phyloP scores from a whole-genome alignment of 2,113 vertebrate species.

The Amphiprion percula region DNA sequence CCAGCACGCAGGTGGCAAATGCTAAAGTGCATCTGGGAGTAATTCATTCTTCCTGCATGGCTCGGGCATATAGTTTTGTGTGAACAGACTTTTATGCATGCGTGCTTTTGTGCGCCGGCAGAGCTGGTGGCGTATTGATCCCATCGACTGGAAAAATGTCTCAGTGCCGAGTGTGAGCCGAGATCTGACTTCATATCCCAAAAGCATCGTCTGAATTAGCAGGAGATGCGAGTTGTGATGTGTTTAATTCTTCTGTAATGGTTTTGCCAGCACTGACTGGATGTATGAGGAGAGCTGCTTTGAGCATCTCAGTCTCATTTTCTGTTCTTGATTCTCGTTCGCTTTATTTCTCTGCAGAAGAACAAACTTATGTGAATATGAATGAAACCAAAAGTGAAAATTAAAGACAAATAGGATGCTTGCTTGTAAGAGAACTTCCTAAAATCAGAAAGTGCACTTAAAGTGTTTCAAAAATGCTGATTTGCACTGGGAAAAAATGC shows the following conservation, averaged over 20 bases:
- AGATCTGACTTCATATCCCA: slow-evolving; percentile 30
- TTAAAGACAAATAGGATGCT: not conserved
- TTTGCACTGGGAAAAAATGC: too few relatives aligned
- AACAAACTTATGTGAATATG: not conserved
- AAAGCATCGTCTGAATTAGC: slow-evolving; percentile 45
- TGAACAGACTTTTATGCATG: slow-evolving; percentile 12
- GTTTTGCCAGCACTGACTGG: slow-evolving; percentile 12
- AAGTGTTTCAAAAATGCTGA: slow-evolving; percentile 6
- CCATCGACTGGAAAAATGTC: slow-evolving; percentile 55
- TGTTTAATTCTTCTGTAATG: slow-evolving; percentile 18
- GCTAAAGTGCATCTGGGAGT: slow-evolving; percentile 43
- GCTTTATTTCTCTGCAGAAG: too few relatives aligned
- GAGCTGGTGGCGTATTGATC: slow-evolving; percentile 53
- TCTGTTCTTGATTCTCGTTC: not conserved
- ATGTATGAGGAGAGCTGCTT: slow-evolving; percentile 11
- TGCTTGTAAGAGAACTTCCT: not conserved
- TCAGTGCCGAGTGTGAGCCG: slow-evolving; percentile 22
- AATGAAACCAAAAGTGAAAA: slow-evolving; percentile 19
- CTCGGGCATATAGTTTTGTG: slow-evolving; percentile 19
- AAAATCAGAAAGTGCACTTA: not conserved
- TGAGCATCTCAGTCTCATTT: not conserved
- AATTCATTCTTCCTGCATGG: slow-evolving; percentile 43
- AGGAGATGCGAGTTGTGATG: slow-evolving; percentile 9
- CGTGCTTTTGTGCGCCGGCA: slow-evolving; percentile 37
- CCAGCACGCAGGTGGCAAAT: slow-evolving; percentile 41